Percentiles rank a stretch among this genome's conserved stretches.
These are phyloP conservation scores for Leucophenga montana DNA, from an alignment of 2,888 invertebrate genomes.

Conservation along the genomic window DNA sequence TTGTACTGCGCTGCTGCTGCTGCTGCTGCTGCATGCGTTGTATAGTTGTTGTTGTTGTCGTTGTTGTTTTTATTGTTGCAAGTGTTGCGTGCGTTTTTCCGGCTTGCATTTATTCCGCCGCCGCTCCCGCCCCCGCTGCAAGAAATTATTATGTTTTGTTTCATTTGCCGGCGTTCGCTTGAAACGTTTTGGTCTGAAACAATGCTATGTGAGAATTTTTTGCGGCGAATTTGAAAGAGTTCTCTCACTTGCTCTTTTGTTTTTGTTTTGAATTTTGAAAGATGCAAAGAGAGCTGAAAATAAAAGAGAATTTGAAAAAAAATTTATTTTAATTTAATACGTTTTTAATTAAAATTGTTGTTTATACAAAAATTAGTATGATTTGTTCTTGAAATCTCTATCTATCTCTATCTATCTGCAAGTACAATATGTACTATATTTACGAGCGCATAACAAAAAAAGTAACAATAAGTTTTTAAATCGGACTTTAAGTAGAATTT, in stretches of 20 bases:
- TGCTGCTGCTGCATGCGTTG: not conserved
- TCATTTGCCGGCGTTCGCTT: slow-evolving; percentile 26
- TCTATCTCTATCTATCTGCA: no score
- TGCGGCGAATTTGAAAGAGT: slow-evolving; percentile 54
- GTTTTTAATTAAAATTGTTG: no score
- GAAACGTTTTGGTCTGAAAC: slow-evolving; percentile 22
- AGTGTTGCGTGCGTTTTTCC: not conserved
- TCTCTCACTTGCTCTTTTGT: not conserved
- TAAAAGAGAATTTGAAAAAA: not conserved
- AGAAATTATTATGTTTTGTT: not conserved
- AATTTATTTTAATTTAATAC: no score
- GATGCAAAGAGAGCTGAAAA: not conserved
- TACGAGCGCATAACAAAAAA: no score
- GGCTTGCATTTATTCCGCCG: slow-evolving; percentile 19
- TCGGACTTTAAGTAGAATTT: no score
- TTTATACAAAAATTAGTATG: no score
- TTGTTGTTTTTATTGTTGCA: slow-evolving; percentile 27
- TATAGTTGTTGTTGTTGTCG: not conserved
- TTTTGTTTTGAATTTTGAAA: not conserved
- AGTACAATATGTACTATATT: no score
- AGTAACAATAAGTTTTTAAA: no score
- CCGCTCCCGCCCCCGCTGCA: slow-evolving; percentile 14
- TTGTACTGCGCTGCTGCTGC: slow-evolving; percentile 33
- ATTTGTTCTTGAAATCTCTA: no score
- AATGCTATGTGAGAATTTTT: slow-evolving; percentile 40